Evolutionary conservation across 2,113 vertebrate genomes (phyloP).

Genomic region (Nothocercus julius): DNA sequence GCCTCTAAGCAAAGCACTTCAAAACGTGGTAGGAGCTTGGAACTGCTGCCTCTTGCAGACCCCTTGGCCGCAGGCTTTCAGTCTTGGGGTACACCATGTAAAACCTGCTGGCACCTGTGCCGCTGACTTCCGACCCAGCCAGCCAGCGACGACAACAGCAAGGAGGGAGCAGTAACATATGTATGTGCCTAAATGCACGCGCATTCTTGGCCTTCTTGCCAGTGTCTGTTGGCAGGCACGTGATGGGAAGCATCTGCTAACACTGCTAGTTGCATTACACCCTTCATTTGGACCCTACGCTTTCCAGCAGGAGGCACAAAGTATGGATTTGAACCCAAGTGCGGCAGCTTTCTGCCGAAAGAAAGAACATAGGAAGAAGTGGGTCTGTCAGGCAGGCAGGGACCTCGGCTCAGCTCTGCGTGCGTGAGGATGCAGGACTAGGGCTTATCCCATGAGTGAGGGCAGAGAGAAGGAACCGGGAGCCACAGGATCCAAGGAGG

Average conservation of each 20-base stretch:
- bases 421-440: neutral
- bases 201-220: constrained; percentile 40
- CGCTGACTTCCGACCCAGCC: constrained; percentile 32
- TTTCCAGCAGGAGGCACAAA: neutral
- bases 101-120: neutral
- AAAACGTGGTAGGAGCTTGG: neutral
- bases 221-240: neutral
- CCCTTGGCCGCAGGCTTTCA: neutral
- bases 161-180: constrained; percentile 32
- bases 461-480: neutral
- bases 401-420: neutral
- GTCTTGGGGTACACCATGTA: neutral
- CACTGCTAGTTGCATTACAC: neutral
- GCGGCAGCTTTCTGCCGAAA: neutral
- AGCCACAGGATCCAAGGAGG: neutral
- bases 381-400: neutral
- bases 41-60: constrained; percentile 1
- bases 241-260: constrained; percentile 46
- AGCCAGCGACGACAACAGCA: neutral
- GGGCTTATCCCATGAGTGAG: neutral
- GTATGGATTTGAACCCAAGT: neutral
- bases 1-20: fast-evolving
- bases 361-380: neutral
- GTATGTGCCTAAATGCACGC: constrained; percentile 13
- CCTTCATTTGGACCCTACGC: constrained; percentile 16